Evolutionary conservation across 2,888 invertebrate species (phyloP).

Genomic region (Protophormia terraenovae): DNA sequence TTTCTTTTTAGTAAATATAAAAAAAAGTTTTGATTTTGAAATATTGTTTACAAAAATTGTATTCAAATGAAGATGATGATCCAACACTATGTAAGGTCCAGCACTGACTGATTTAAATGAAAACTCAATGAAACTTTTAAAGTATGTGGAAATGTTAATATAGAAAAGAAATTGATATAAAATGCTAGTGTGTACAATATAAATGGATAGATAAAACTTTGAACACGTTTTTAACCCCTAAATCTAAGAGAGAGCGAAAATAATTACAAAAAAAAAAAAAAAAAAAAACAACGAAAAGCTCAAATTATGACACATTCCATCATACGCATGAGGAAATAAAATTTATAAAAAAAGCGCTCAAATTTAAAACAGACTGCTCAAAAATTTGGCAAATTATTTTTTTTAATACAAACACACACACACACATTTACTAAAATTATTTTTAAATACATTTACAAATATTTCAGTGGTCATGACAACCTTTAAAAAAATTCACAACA

Average conservation of each 20-base stretch:
- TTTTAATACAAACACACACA: not conserved
- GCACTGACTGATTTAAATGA: slow-evolving; percentile 73
- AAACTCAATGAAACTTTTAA: slow-evolving; percentile 36
- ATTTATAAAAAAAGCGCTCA: not conserved
- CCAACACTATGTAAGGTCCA: slow-evolving; percentile 74
- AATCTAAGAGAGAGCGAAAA: slow-evolving; percentile 20
- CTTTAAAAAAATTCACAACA: not conserved
- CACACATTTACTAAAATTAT: too few relatives aligned
- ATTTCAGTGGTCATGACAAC: not conserved
- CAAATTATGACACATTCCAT: not conserved
- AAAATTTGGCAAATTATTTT: not conserved
- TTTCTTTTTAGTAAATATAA: not conserved
- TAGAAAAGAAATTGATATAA: slow-evolving; percentile 2
- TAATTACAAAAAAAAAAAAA: not conserved
- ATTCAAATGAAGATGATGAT: slow-evolving; percentile 56
- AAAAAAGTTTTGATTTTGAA: too few relatives aligned
- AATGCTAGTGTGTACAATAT: not conserved
- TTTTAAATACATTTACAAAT: too few relatives aligned
- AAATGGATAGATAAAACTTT: slow-evolving; percentile 37
- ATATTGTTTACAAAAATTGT: not conserved
- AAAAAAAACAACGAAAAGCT: slow-evolving; percentile 5
- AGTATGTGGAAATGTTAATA: not conserved
- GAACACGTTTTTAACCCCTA: slow-evolving; percentile 64
- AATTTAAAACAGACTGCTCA: not conserved
- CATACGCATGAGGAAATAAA: not conserved